Evolutionary conservation across 1,140 invertebrate species (phyloP).

Genomic region (Tetramorium simillimum): DNA sequence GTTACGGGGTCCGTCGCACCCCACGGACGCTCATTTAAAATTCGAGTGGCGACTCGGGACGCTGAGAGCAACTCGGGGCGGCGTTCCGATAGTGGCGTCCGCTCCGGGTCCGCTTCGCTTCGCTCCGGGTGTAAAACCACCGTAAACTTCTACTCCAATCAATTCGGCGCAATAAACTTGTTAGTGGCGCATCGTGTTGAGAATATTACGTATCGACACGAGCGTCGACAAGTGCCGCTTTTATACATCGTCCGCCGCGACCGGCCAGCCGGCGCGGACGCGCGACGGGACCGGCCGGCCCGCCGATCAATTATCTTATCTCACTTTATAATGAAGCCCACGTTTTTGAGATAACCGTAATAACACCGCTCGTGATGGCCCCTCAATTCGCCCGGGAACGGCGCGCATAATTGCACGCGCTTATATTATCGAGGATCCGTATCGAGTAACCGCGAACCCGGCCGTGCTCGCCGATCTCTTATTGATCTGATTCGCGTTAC

Average conservation of each 20-base stretch:
- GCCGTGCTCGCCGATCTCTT: conserved; percentile 8
- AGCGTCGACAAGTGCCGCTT: conserved; percentile 32
- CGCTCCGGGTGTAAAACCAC: conserved; percentile 70
- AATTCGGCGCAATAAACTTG: conserved; percentile 74
- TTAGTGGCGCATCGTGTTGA: conserved; percentile 54
- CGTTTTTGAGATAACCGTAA: conserved; percentile 53
- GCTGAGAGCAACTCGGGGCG: conserved; percentile 31
- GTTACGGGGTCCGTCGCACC: conserved; percentile 62
- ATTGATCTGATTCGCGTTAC: conserved; percentile 13
- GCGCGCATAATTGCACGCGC: conserved; percentile 18
- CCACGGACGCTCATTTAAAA: conserved; percentile 70
- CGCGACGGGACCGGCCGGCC: background rate
- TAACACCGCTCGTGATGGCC: conserved; percentile 24
- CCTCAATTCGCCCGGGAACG: conserved; percentile 35
- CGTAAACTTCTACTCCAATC: conserved; percentile 79
- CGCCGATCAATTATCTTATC: conserved; percentile 57
- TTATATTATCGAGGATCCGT: conserved; percentile 40
- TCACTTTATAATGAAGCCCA: conserved; percentile 50
- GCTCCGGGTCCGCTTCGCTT: conserved; percentile 13
- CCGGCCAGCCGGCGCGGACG: background rate
- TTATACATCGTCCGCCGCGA: conserved; percentile 20
- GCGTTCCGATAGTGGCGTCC: background rate
- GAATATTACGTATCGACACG: conserved; percentile 47
- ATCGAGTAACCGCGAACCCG: background rate
- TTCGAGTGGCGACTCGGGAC: conserved; percentile 63